A percentile compares a stretch with the other conserved stretches of the same genome.
Evolutionary conservation across 2,888 invertebrate genomes (phyloP).

Genomic region (Spodoptera exigua): DNA sequence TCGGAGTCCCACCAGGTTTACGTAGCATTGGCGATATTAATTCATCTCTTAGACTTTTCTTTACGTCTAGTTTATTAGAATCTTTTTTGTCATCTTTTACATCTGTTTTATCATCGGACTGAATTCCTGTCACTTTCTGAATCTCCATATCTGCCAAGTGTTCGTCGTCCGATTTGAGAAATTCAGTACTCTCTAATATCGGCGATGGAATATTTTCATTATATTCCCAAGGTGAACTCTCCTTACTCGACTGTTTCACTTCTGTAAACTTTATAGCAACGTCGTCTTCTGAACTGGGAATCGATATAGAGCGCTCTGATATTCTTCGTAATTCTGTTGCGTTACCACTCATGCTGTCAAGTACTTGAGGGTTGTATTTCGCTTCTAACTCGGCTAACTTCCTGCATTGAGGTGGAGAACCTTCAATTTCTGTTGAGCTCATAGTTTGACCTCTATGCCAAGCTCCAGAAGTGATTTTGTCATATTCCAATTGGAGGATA

Average conservation of each 20-base stretch:
- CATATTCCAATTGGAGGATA: slow-evolving; percentile 92
- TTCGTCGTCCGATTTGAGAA: slow-evolving; percentile 90
- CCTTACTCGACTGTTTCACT: slow-evolving; percentile 82
- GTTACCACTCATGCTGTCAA: slow-evolving; percentile 90
- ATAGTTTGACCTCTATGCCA: slow-evolving; percentile 92
- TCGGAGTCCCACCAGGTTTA: slow-evolving; percentile 93
- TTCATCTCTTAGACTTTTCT: slow-evolving; percentile 91
- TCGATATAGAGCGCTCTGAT: slow-evolving; percentile 93
- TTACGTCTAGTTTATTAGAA: slow-evolving; percentile 72
- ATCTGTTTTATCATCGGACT: slow-evolving; percentile 77
- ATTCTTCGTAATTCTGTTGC: slow-evolving; percentile 92
- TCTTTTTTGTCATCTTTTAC: slow-evolving; percentile 74
- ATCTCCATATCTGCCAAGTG: slow-evolving; percentile 88
- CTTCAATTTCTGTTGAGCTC: slow-evolving; percentile 94
- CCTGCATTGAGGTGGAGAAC: slow-evolving; percentile 92
- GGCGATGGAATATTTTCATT: slow-evolving; percentile 91
- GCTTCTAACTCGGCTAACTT: slow-evolving; percentile 91
- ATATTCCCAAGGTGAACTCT: slow-evolving; percentile 90
- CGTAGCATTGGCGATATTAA: slow-evolving; percentile 92
- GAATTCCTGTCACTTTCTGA: slow-evolving; percentile 86
- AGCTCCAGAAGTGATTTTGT: slow-evolving; percentile 91
- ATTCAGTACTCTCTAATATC: slow-evolving; percentile 90
- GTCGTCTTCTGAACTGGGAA: slow-evolving; percentile 93
- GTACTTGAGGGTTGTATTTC: slow-evolving; percentile 90
- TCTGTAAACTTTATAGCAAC: slow-evolving; percentile 90